Evolutionary conservation across 2,888 invertebrate genomes (phyloP), one percentile per base, ranked within the genome.

Genomic region (Torymus tubicola): DNA sequence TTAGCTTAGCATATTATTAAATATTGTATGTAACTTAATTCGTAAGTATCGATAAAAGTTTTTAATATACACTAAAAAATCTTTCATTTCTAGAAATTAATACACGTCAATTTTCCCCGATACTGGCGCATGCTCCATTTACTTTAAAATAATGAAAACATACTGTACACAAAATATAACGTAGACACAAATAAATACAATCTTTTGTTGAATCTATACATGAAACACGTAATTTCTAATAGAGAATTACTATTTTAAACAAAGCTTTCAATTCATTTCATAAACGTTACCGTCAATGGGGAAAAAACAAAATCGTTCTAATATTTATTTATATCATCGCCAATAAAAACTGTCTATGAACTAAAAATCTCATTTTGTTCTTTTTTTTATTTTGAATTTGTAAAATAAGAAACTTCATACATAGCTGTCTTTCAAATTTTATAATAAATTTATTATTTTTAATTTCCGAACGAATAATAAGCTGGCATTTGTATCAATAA

Each of bases 91-190:
- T 78, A 16, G 58, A 78, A n/a, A 65, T 4, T 50, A 61, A 72
- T 4, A 53, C 11, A 14, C 65, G 63, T 50, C 57, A 65, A 75
- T 77, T 74, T 76, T 78, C 76, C 74, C 78, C 78, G 64, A 71
- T 78, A 82, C 81, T 82, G 82, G 65, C 76, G 82, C 76, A 82
- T 81, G 81, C 81, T 82, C 81, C 65, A 81, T 80, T 79, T 80
- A 80, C 61, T 80, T 81, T 69, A 31, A 65, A 71, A 75, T 55
- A 67, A 58, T 63, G n/a, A 57, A 31, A 65, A 13, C 52, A 67
- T 21, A 67, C 50, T 10, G 50, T 55, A 63, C 24, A 63, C 55
- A 14, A 24, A 55, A 64, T 14, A 64, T 18, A 24, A 53, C 24
- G 21, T 16, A 76, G 50, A 61, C 14, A 5, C 18, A 64, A 21